A percentile compares a stretch with the other conserved stretches of the same genome.
These are phyloP conservation scores for Anguilla anguilla DNA, from an alignment of 2,797 vertebrate species.

Conservation along the genomic window DNA sequence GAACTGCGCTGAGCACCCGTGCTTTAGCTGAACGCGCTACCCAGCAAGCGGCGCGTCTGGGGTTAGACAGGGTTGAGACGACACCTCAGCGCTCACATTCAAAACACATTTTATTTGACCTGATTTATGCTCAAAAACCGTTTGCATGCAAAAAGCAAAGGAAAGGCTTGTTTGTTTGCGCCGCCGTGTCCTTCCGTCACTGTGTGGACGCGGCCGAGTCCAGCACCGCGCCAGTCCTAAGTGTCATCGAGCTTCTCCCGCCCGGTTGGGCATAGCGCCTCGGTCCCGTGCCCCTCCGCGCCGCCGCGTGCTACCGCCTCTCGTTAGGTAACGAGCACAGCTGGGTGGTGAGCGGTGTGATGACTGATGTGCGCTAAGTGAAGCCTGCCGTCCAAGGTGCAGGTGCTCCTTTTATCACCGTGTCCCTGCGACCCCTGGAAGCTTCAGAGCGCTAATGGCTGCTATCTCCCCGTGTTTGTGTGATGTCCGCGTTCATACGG, in stretches of 20 bases:
- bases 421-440: background rate
- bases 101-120: conserved; percentile 7
- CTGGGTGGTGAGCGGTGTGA: conserved; percentile 69
- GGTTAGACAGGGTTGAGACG: background rate
- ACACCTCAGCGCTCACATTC: conserved; percentile 2
- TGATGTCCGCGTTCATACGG: conserved; percentile 27
- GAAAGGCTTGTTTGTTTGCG: conserved; percentile 17
- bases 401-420: background rate
- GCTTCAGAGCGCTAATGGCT: background rate
- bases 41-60: background rate
- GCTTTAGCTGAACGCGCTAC: background rate
- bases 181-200: background rate
- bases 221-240: background rate
- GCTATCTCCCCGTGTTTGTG: background rate
- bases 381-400: background rate
- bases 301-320: background rate
- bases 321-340: background rate
- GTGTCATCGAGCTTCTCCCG: background rate
- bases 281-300: background rate
- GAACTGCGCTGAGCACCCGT: background rate
- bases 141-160: background rate
- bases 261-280: background rate
- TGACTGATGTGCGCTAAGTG: conserved; percentile 74
- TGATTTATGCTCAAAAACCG: conserved; percentile 58
- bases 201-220: background rate